Percentiles rank a stretch among this genome's conserved stretches.
Conservation (phyloP, 2,888 invertebrate genomes). For the Eumerus sabulonum region DNA sequence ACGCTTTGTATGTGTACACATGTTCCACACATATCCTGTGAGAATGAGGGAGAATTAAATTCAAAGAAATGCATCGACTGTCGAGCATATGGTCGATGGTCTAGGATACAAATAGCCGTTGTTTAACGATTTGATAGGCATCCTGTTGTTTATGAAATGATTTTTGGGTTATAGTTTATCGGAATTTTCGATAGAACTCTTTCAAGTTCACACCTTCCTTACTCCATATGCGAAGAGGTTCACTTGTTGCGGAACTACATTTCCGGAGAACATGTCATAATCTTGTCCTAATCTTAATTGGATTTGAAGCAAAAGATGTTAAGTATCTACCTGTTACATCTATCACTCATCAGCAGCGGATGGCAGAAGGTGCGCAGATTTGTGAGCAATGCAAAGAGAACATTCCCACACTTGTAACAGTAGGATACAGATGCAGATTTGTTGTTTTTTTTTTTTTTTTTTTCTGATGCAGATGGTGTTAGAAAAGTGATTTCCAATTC, state of each 20-base stretch:
- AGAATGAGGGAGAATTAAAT: slow-evolving; percentile 21
- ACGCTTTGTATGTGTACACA: slow-evolving; percentile 20
- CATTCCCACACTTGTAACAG: slow-evolving; percentile 26
- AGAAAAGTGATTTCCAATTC: not conserved
- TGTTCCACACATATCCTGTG: slow-evolving; percentile 44
- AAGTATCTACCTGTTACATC: slow-evolving; percentile 27
- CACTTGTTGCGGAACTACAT: slow-evolving; percentile 47
- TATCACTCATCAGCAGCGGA: too few species aligned
- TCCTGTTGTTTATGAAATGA: not conserved
- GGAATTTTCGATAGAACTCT: slow-evolving; percentile 1
- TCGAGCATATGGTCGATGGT: slow-evolving; percentile 34
- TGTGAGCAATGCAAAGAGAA: not conserved
- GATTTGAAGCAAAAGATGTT: slow-evolving; percentile 7
- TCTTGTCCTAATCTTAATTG: slow-evolving; percentile 57
- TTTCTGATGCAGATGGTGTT: slow-evolving; percentile 20
- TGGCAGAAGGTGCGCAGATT: slow-evolving; percentile 23
- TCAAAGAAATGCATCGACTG: slow-evolving; percentile 20
- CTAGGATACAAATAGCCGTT: slow-evolving; percentile 13
- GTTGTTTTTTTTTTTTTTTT: not conserved
- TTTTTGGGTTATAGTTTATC: slow-evolving; percentile 10
- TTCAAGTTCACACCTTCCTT: slow-evolving; percentile 30
- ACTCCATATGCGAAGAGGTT: not conserved
- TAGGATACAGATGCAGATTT: slow-evolving; percentile 37
- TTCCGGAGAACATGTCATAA: slow-evolving; percentile 48
- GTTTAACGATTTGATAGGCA: too few species aligned